Conservation (phyloP, 2,888 invertebrate species). For the Cactoblastis cactorum region DNA sequence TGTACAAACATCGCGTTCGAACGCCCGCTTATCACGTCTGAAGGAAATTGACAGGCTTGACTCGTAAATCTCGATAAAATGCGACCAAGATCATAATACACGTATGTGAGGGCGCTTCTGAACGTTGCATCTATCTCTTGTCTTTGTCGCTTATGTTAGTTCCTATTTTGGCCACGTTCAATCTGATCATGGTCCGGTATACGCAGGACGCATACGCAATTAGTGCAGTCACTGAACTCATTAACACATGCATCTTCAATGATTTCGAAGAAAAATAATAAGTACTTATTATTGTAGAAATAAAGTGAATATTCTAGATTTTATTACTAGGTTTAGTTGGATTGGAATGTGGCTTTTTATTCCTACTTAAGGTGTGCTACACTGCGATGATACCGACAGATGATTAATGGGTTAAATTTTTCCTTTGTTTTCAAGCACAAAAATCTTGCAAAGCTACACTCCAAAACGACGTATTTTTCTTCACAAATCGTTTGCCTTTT, state of each 20-base stretch:
- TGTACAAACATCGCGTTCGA: neutral
- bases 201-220: slow-evolving; percentile 31
- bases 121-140: no score
- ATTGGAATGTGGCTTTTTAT: slow-evolving; percentile 16
- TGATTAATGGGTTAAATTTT: slow-evolving; percentile 1
- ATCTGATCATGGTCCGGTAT: no score
- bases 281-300: no score
- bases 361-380: slow-evolving; percentile 24
- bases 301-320: no score
- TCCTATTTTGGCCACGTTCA: no score
- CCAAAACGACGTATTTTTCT: no score
- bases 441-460: no score
- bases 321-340: no score
- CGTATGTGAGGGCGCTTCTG: no score
- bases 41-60: slow-evolving; percentile 18
- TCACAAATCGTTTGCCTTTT: no score
- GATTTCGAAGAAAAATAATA: slow-evolving; percentile 6
- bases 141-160: no score
- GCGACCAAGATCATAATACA: no score
- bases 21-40: neutral
- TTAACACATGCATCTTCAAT: slow-evolving; percentile 22
- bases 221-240: slow-evolving; percentile 13
- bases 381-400: neutral
- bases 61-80: slow-evolving; percentile 32
- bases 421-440: slow-evolving; percentile 6